A percentile compares a stretch with the other conserved stretches of the same genome.
These are phyloP conservation scores for Clanis bilineata DNA, from an alignment of 2,888 invertebrate species.

Conservation along the genomic window DNA sequence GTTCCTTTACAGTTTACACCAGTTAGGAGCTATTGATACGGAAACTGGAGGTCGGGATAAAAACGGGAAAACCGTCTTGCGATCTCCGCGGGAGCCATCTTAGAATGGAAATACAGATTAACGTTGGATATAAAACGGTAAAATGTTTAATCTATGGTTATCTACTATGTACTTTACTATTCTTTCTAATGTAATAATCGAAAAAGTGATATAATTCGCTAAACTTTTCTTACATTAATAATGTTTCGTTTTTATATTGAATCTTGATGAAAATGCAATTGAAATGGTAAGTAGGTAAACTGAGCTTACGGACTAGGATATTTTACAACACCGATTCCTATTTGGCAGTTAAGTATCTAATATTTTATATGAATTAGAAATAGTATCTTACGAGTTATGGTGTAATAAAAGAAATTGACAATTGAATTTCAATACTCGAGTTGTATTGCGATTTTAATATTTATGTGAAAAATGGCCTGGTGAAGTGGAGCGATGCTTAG, in stretches of 20 bases:
- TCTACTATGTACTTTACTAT: slow-evolving; percentile 34
- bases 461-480: background rate
- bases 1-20: background rate
- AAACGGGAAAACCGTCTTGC: background rate
- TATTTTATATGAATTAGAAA: slow-evolving; percentile 54
- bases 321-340: slow-evolving; percentile 74
- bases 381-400: slow-evolving; percentile 41
- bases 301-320: slow-evolving; percentile 66
- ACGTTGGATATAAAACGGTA: slow-evolving; percentile 1
- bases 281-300: slow-evolving; percentile 31
- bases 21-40: background rate
- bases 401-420: slow-evolving; percentile 64
- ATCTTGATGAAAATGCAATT: slow-evolving; percentile 17
- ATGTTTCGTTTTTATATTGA: slow-evolving; percentile 16
- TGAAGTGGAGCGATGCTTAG: background rate
- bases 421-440: slow-evolving; percentile 19
- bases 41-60: background rate
- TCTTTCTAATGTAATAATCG: slow-evolving; percentile 41
- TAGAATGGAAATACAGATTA: background rate
- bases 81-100: background rate
- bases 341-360: slow-evolving; percentile 80
- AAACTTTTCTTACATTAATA: slow-evolving; percentile 39
- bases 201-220: slow-evolving; percentile 65
- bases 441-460: background rate
- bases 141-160: slow-evolving; percentile 7